phyloP scores from a whole-genome alignment of 2,113 vertebrate species.

The Dasyprocta punctata region DNA sequence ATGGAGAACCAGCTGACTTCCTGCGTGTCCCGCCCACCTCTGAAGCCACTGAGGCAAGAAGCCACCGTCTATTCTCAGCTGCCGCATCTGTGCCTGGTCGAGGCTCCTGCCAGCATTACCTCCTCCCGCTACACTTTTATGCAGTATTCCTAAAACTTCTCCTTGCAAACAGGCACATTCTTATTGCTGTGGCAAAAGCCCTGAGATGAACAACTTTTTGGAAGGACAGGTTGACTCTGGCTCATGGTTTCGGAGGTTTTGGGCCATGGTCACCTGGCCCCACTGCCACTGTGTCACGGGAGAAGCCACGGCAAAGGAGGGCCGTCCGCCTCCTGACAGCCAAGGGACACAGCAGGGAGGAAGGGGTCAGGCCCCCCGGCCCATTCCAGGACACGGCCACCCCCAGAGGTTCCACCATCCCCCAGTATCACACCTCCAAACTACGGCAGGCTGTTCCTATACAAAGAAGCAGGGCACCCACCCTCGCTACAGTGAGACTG shows the following conservation, averaged over 20 bases:
- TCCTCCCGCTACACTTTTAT: background rate
- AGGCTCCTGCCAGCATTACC: background rate
- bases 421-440: background rate
- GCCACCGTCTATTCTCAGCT: background rate
- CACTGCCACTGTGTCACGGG: background rate
- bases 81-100: background rate
- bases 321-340: background rate
- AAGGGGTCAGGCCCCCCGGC: background rate
- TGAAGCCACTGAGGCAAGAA: background rate
- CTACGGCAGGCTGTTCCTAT: background rate
- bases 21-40: background rate
- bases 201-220: background rate
- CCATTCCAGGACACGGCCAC: background rate
- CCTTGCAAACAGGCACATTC: background rate
- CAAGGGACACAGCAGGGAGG: background rate
- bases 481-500: background rate
- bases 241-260: background rate
- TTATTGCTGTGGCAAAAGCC: background rate
- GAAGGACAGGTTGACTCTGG: background rate
- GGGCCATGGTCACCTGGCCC: background rate
- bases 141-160: background rate
- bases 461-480: background rate
- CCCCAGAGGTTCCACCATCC: too few species aligned
- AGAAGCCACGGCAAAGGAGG: background rate
- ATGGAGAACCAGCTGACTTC: background rate